Evolutionary conservation across 2,113 vertebrate species (phyloP).

Genomic region (Neolamprologus devosi): DNA sequence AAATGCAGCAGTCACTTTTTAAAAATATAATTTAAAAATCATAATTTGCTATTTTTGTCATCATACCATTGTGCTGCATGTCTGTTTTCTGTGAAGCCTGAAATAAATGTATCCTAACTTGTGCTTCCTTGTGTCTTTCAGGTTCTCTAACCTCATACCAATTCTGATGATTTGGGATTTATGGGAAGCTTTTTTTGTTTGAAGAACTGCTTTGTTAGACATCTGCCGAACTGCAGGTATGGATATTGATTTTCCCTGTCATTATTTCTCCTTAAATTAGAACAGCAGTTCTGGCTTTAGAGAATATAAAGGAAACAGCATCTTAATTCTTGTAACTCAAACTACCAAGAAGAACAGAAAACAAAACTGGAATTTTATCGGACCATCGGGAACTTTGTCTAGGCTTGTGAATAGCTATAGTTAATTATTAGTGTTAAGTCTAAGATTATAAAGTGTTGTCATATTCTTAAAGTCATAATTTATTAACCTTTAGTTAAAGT

Average conservation of each 20-base stretch:
- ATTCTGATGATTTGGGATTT: not conserved
- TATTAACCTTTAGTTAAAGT: not conserved
- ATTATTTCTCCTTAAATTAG: not conserved
- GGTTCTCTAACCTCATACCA: not conserved
- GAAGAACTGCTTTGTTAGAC: not conserved
- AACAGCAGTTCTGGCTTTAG: not conserved
- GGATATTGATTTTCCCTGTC: not conserved
- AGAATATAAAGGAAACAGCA: not conserved
- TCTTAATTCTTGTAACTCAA: not conserved
- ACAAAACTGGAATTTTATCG: not conserved
- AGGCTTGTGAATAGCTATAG: not conserved
- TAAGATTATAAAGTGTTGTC: not conserved
- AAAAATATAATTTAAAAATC: not conserved
- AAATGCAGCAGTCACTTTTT: not conserved
- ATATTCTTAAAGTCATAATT: not conserved
- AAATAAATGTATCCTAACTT: not conserved
- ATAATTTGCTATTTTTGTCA: not conserved
- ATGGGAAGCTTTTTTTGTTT: not conserved
- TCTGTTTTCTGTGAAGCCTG: not conserved
- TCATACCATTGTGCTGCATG: not conserved
- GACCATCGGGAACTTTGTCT: not conserved
- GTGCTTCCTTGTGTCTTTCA: conserved; percentile 1
- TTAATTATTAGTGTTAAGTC: not conserved
- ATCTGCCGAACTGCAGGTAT: conserved; percentile 35
- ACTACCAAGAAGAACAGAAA: not conserved